Base-by-base conservation (phyloP, 1,140 invertebrate genomes). In the Heliconius himera region DNA sequence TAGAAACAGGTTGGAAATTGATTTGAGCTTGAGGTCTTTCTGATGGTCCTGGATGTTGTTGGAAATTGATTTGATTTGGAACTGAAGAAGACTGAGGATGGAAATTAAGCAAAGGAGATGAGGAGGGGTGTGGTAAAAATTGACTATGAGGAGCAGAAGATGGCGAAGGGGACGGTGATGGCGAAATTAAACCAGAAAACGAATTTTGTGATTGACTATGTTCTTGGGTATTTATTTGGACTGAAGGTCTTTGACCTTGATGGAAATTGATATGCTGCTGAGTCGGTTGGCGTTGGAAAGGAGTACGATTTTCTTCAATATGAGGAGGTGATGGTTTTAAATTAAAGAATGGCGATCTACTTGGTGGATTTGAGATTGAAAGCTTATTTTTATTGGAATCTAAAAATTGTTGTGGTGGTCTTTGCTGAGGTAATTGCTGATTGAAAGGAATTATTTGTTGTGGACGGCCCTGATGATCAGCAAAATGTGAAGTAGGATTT, bases 281-380 rank as follows among this genome's bases (percentile, higher is more conserved):
- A 73, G 94, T 85, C 29, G 88, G 88, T 80, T 91, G 91, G 51
- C 84, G 83, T 60, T 93, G 89, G 83, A 94, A 94, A 36, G 88
- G 89, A 38, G 90, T 91, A 77, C 92, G 88, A 71, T 93, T 95
- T 13, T 94, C 89, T 74, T 88, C 95, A 82, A 87, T 86, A 77
- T 88, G 95, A 82, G 87, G 95, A 70, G 94, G 95, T 81, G 83
- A 95, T 90, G 92, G 95, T 92, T 90, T 95, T 84, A 89, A 92
- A 91, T 83, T 95, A 94, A 78, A 94, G 89, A 90, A 95, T 88
- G 90, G 87, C 81, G 89, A 86, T 81, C 86, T 84, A 70, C 83
- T 90, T 56, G 93, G 88, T 33, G 84, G 82, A 16, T 84, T 74
- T 3, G 85, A 3, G 87, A 92, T 66, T 82, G 90, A 78, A 9